Percentiles rank a stretch among this genome's conserved stretches.
These are phyloP conservation scores for Tetragonula clypearis DNA, from an alignment of 1,140 invertebrate species.

Conservation along the genomic window DNA sequence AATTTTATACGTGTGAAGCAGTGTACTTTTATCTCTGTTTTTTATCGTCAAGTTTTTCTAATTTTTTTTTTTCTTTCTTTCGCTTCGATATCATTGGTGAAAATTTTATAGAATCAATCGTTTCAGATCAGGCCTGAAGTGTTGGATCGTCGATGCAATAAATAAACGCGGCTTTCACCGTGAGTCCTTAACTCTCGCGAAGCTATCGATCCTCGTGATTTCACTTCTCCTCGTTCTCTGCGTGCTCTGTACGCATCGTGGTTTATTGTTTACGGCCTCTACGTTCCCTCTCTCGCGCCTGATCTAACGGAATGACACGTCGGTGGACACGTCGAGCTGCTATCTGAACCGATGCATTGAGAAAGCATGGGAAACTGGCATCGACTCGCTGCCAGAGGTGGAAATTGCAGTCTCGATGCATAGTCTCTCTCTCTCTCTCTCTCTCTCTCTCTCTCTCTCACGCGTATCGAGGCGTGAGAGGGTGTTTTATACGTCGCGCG, in stretches of 20 bases:
- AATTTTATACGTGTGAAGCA: too few relatives aligned
- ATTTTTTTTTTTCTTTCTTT: too few relatives aligned
- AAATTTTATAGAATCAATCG: too few relatives aligned
- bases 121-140: too few relatives aligned
- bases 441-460: too few relatives aligned
- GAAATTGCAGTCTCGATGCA: slow-evolving; percentile 59
- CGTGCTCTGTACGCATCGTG: not conserved
- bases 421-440: too few relatives aligned
- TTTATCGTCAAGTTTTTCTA: too few relatives aligned
- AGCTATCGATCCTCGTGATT: not conserved
- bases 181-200: not conserved
- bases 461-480: slow-evolving; percentile 17
- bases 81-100: too few relatives aligned
- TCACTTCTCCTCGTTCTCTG: not conserved
- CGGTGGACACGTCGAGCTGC: slow-evolving; percentile 11
- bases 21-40: too few relatives aligned
- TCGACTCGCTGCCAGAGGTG: slow-evolving; percentile 16
- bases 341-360: slow-evolving; percentile 9
- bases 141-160: not conserved
- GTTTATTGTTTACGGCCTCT: slow-evolving; percentile 29
- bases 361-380: slow-evolving; percentile 7
- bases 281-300: not conserved
- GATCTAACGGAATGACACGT: not conserved
- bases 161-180: not conserved
- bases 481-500: slow-evolving; percentile 54